These are phyloP conservation scores for Fulmarus glacialis DNA, from an alignment of 2,113 vertebrate genomes.

Conservation along the genomic window DNA sequence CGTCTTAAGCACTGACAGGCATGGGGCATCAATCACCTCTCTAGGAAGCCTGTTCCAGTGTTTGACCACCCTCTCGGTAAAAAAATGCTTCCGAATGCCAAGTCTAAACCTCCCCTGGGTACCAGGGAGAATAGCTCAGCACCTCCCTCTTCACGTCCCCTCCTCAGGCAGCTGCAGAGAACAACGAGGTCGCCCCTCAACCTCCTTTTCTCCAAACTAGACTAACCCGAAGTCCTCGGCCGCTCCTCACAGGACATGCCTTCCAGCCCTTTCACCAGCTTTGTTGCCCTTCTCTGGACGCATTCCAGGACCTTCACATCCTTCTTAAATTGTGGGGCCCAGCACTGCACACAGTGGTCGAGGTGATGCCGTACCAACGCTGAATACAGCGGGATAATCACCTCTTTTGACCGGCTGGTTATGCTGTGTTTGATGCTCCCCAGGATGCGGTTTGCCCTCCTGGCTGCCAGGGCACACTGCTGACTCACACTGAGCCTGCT, in stretches of 20 bases:
- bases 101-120: background rate
- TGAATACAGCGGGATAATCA: background rate
- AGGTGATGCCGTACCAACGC: background rate
- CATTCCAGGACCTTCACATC: background rate
- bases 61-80: rapidly evolving
- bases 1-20: background rate
- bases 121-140: background rate
- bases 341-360: background rate
- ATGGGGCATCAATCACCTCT: background rate
- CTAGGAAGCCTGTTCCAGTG: background rate
- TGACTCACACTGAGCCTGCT: background rate
- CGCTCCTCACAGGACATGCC: background rate
- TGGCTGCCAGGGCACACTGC: background rate
- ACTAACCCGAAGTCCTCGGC: background rate
- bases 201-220: background rate
- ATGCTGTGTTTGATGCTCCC: too few species aligned
- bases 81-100: background rate
- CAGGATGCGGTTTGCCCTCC: background rate
- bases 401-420: too few species aligned
- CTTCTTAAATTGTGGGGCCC: background rate
- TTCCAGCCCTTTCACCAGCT: background rate
- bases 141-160: background rate
- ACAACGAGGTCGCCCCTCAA: rapidly evolving
- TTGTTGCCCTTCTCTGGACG: background rate
- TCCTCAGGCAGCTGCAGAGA: background rate